Percentiles rank a stretch among this genome's conserved stretches.
Evolutionary conservation across 1,140 invertebrate species (phyloP).

Genomic region (Lordiphosa clarofinis): DNA sequence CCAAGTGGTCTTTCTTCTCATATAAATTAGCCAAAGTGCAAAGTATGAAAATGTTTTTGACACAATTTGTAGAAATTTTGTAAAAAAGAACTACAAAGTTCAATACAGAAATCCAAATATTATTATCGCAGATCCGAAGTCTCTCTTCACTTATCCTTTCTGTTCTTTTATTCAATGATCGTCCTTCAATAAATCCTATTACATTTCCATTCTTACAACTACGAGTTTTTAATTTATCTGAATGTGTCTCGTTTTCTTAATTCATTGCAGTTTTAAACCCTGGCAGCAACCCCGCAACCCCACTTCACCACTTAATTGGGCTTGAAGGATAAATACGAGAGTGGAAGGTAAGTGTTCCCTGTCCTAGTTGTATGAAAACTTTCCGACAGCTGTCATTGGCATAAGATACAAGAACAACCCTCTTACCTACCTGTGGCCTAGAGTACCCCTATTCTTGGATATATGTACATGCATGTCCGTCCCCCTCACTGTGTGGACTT

Average conservation of each 20-base stretch:
- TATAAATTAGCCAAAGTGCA: constrained; percentile 19
- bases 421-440: background rate
- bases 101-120: too few relatives aligned
- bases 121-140: too few relatives aligned
- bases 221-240: too few relatives aligned
- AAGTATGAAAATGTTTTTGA: background rate
- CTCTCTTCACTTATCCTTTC: too few relatives aligned
- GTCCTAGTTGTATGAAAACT: constrained; percentile 2
- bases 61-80: too few relatives aligned
- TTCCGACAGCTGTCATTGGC: constrained; percentile 24
- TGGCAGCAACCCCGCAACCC: background rate
- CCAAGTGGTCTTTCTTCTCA: constrained; percentile 27
- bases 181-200: too few relatives aligned
- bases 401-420: constrained; percentile 10
- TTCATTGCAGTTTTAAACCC: background rate
- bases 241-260: too few relatives aligned
- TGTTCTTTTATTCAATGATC: too few relatives aligned
- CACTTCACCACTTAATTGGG: too few relatives aligned
- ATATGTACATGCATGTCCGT: background rate
- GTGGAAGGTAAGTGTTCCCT: background rate
- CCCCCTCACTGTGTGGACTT: constrained; percentile 24
- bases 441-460: background rate
- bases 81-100: too few relatives aligned
- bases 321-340: background rate
- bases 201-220: too few relatives aligned